A percentile compares a stretch with the other conserved stretches of the same genome.
Conservation (phyloP, 2,888 invertebrate species). For the Bombylius discolor region DNA sequence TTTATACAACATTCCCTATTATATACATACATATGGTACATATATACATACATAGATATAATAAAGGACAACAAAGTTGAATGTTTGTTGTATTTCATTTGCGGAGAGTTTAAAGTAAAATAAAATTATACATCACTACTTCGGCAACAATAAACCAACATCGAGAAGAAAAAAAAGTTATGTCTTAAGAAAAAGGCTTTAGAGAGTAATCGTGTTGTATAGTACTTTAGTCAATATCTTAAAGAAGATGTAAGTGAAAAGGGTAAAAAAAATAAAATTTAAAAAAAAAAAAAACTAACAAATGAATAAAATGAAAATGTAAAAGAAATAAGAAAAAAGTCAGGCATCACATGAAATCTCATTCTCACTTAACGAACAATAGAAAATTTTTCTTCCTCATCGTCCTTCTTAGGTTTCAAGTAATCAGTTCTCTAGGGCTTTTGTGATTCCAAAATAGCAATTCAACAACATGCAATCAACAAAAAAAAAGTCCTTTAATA, state of each 20-base stretch:
- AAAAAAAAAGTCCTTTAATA: background rate
- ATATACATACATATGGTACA: too few species aligned
- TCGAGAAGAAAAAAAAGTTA: background rate
- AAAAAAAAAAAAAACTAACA: too few species aligned
- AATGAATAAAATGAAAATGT: background rate
- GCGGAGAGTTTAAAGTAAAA: background rate
- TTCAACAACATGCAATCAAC: background rate
- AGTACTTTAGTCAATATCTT: background rate
- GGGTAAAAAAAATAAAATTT: background rate
- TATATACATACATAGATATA: too few species aligned
- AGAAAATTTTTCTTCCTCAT: background rate
- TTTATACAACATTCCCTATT: too few species aligned
- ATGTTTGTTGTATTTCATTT: background rate
- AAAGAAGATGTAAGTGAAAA: background rate
- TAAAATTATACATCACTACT: background rate
- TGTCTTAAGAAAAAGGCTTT: background rate
- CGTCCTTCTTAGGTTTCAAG: background rate
- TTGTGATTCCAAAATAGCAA: background rate
- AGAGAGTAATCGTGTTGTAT: background rate
- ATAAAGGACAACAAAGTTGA: too few species aligned
- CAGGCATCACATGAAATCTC: constrained; percentile 2
- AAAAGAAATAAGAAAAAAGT: background rate
- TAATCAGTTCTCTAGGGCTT: background rate
- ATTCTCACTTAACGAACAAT: constrained; percentile 1
- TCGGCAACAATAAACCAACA: background rate